Conservation (phyloP, 2,888 invertebrate species). For the Drosophila stalkeri region DNA sequence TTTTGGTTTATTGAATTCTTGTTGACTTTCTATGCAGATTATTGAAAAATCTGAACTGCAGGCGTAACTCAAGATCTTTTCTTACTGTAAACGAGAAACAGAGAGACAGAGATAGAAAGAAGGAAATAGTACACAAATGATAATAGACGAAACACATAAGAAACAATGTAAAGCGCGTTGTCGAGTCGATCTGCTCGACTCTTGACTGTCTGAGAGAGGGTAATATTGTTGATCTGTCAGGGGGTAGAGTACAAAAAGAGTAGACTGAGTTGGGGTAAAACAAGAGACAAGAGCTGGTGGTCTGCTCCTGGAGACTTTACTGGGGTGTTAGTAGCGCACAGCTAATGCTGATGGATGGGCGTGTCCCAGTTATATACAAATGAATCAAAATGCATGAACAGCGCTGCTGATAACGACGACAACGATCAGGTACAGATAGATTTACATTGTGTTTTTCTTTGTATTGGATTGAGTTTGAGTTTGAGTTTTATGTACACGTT, state of each 20-base stretch:
- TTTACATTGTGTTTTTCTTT: constrained; percentile 18
- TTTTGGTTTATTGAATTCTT: constrained; percentile 90
- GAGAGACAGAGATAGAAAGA: constrained; percentile 47
- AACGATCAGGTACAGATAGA: constrained; percentile 46
- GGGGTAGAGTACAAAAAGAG: constrained; percentile 34
- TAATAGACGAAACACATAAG: constrained; percentile 50
- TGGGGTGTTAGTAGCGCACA: constrained; percentile 68
- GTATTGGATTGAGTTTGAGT: constrained; percentile 25
- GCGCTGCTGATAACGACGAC: constrained; percentile 60
- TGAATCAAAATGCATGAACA: constrained; percentile 34
- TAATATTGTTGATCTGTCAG: constrained; percentile 2
- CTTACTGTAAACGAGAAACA: constrained; percentile 89
- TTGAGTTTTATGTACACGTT: constrained; percentile 59
- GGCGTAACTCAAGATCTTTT: constrained; percentile 97
- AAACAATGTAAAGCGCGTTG: constrained; percentile 44
- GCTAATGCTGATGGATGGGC: constrained; percentile 49
- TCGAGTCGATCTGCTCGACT: constrained; percentile 38
- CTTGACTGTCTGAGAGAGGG: constrained; percentile 14
- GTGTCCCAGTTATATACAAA: constrained; percentile 68
- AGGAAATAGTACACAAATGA: constrained; percentile 63
- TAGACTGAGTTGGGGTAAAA: constrained; percentile 35
- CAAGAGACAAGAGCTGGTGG: constrained; percentile 47
- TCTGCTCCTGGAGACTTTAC: constrained; percentile 33
- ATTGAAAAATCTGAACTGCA: constrained; percentile 98
- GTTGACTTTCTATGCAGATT: constrained; percentile 94